Percentiles rank a stretch among this genome's conserved stretches.
phyloP scores from a whole-genome alignment of 2,888 invertebrate genomes.

The Dione vanillae region DNA sequence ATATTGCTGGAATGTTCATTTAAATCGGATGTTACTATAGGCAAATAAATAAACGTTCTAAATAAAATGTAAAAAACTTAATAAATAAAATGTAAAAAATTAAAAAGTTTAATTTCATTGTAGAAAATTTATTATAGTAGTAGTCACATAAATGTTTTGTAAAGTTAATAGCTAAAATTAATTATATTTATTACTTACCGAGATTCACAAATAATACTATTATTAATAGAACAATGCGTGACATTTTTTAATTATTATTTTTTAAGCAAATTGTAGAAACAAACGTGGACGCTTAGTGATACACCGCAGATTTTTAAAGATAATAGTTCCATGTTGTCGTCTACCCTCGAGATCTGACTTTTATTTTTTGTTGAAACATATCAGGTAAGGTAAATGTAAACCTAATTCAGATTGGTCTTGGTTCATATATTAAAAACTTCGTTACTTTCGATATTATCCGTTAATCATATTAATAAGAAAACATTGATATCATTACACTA shows the following conservation, averaged over 20 bases:
- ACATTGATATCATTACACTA: too few relatives aligned
- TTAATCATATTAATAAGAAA: background rate
- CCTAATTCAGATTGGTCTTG: too few relatives aligned
- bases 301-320: background rate
- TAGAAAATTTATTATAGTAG: too few relatives aligned
- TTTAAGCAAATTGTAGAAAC: background rate
- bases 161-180: background rate
- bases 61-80: too few relatives aligned
- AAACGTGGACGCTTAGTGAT: background rate
- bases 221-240: conserved; percentile 2
- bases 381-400: background rate
- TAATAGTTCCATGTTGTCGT: background rate
- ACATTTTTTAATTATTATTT: background rate
- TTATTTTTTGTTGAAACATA: background rate
- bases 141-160: background rate
- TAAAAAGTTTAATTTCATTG: too few relatives aligned
- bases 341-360: conserved; percentile 13
- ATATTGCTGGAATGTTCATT: conserved; percentile 51
- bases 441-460: background rate
- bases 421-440: too few relatives aligned
- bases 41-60: background rate
- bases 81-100: too few relatives aligned
- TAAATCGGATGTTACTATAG: background rate
- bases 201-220: conserved; percentile 11
- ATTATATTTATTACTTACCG: conserved; percentile 6